Evolutionary conservation across 1,140 invertebrate species (phyloP), one percentile per base, ranked within the genome.

Genomic region (Halesus radiatus): DNA sequence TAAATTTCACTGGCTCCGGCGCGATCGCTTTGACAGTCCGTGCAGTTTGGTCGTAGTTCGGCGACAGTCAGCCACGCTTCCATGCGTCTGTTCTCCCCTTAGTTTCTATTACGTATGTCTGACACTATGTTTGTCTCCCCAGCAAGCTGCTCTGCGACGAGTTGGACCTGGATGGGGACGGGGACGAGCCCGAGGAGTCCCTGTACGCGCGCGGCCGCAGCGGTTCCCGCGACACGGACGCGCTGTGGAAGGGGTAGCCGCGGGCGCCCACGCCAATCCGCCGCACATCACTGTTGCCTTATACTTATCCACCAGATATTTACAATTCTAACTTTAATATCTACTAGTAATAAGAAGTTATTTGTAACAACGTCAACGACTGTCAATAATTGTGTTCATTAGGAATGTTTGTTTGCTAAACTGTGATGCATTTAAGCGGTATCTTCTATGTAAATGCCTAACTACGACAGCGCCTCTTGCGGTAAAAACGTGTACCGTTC

Each of bases 71-170:
- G n/a, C n/a, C n/a, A n/a, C n/a, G n/a, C n/a, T n/a, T n/a, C n/a
- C n/a, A n/a, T n/a, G n/a, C n/a, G n/a, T n/a, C n/a, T n/a, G n/a
- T n/a, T n/a, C n/a, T n/a, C n/a, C n/a, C n/a, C n/a, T n/a, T n/a
- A n/a, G n/a, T n/a, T n/a, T n/a, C n/a, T n/a, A n/a, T n/a, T n/a
- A n/a, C n/a, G n/a, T n/a, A n/a, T n/a, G n/a, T n/a, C n/a, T n/a
- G n/a, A n/a, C n/a, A 37, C 32, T 8, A 4, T 8, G 22, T 18
- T 76, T 37, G 20, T 32, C 10, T 76, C 60, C 52, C 16, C 82
- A 83, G 82, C 56, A 81, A 83, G 58, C 78, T 83, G 23, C 80
- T 83, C 22, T 83, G 82, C 56, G 82, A 83, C 75, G 82, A 83
- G 53, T 68, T 83, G 64, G 82, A 83, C 74, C 62, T 80, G 52